These are phyloP conservation scores for Calycopis cecrops DNA, from an alignment of 1,140 invertebrate species.

Conservation along the genomic window DNA sequence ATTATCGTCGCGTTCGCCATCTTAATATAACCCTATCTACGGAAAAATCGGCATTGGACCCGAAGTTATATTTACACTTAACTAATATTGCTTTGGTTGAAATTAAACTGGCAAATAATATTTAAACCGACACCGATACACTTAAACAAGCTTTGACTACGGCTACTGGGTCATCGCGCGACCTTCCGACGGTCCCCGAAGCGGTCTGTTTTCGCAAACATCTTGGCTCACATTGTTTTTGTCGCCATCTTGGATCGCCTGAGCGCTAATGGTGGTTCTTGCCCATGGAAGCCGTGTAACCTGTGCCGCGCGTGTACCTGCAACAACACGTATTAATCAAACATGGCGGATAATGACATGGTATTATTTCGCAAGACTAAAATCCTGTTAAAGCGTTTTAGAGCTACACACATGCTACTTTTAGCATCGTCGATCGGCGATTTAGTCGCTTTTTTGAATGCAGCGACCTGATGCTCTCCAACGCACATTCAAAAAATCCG, in stretches of 20 bases:
- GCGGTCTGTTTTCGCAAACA: slow-evolving; percentile 50
- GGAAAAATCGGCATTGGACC: not conserved
- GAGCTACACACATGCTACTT: no score
- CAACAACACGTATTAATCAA: no score
- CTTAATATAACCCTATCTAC: slow-evolving; percentile 8
- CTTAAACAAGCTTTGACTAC: slow-evolving; percentile 52
- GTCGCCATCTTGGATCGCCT: slow-evolving; percentile 1
- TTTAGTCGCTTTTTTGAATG: no score
- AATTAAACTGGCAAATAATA: slow-evolving; percentile 31
- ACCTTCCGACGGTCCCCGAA: slow-evolving; percentile 62
- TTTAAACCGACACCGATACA: slow-evolving; percentile 45
- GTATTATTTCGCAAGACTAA: no score
- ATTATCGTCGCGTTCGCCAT: slow-evolving; percentile 51
- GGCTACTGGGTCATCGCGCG: slow-evolving; percentile 48
- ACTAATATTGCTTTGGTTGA: slow-evolving; percentile 59
- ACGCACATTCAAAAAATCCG: no score
- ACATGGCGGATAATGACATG: no score
- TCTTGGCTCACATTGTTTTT: slow-evolving; percentile 31
- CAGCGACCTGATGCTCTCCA: no score
- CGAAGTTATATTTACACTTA: slow-evolving; percentile 27
- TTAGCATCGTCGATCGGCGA: no score
- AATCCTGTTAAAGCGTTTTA: no score
- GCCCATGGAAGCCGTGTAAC: no score
- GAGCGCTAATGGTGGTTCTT: no score
- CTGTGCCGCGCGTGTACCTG: no score